These are phyloP conservation scores for Austrofundulus limnaeus DNA, from an alignment of 2,113 vertebrate species.

Conservation along the genomic window DNA sequence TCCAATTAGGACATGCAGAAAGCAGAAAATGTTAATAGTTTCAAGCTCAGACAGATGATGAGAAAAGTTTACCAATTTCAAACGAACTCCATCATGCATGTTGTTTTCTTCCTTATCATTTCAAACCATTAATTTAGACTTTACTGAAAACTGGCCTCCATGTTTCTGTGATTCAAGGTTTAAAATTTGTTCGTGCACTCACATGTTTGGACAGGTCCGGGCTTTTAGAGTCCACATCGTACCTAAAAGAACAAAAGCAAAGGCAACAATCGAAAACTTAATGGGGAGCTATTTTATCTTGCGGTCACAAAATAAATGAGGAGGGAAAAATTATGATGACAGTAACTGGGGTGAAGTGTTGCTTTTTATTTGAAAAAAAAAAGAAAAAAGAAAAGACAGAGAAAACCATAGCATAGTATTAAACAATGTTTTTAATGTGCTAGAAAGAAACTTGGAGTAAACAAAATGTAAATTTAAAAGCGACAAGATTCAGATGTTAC, in stretches of 20 bases:
- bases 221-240: conserved; percentile 96
- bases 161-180: conserved; percentile 38
- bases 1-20: conserved; percentile 3
- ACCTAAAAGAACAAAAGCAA: conserved; percentile 75
- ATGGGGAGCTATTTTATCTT: background rate
- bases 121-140: conserved; percentile 15
- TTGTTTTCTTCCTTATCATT: conserved; percentile 1
- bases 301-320: background rate
- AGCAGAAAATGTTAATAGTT: conserved; percentile 4
- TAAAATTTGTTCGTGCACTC: conserved; percentile 66
- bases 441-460: too few species aligned
- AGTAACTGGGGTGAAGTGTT: background rate
- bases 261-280: conserved; percentile 8
- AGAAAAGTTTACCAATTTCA: conserved; percentile 7
- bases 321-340: background rate
- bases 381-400: background rate
- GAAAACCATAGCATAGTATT: background rate
- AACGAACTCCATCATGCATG: conserved; percentile 1
- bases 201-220: conserved; percentile 95
- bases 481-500: conserved; percentile 9
- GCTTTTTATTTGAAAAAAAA: background rate
- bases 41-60: conserved; percentile 30
- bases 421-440: too few species aligned
- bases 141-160: conserved; percentile 21
- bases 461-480: too few species aligned